Evolutionary conservation across 2,113 vertebrate species (phyloP).

Genomic region (Syngnathus scovelli): DNA sequence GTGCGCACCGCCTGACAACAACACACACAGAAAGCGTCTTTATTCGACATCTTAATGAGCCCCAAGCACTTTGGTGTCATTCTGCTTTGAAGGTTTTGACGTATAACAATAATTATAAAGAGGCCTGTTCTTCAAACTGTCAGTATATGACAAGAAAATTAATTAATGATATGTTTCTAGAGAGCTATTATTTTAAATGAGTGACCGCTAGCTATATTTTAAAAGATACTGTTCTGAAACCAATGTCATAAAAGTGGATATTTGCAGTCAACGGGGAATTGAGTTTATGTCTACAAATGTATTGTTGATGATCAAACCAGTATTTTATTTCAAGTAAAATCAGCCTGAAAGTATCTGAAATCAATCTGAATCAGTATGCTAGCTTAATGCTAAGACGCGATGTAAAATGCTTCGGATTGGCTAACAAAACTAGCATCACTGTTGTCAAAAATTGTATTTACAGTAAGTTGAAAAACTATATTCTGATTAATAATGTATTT

Average conservation of each 20-base stretch:
- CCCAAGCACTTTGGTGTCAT: not conserved
- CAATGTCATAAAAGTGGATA: too few relatives aligned
- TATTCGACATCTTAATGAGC: not conserved
- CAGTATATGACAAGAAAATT: not conserved
- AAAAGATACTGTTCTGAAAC: not conserved
- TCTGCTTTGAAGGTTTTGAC: not conserved
- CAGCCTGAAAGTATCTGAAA: too few relatives aligned
- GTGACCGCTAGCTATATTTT: not conserved
- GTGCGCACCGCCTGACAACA: constrained; percentile 57
- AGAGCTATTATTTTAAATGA: not conserved
- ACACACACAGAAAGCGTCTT: not conserved
- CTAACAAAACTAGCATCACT: too few relatives aligned
- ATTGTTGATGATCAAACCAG: too few relatives aligned
- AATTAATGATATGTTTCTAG: not conserved
- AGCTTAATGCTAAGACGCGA: too few relatives aligned
- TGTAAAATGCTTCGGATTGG: too few relatives aligned
- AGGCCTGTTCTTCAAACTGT: not conserved
- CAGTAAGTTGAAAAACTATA: too few relatives aligned
- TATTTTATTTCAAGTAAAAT: not conserved
- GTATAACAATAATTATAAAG: not conserved
- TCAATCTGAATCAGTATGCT: too few relatives aligned
- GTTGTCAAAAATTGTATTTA: too few relatives aligned
- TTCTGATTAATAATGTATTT: too few relatives aligned
- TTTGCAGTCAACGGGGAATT: too few relatives aligned
- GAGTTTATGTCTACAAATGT: too few relatives aligned